Percentiles rank a stretch among this genome's conserved stretches.
These are phyloP conservation scores for Trematocara stigmaticum DNA, from an alignment of 2,113 vertebrate species.

Conservation along the genomic window DNA sequence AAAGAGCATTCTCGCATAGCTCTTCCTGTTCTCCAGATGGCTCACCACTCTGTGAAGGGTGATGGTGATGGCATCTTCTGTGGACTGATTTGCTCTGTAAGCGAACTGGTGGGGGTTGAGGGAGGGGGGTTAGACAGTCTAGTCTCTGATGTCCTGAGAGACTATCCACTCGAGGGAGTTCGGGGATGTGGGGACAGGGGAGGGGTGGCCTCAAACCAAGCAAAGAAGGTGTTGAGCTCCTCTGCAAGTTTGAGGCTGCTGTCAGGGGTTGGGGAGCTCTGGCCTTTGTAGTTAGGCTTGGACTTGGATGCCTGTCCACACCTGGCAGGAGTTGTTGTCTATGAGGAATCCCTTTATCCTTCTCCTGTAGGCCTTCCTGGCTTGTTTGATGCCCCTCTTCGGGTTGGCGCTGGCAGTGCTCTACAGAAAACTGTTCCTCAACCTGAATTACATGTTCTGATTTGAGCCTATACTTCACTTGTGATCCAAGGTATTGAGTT, in stretches of 20 bases:
- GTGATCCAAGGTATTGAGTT: background rate
- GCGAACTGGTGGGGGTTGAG: background rate
- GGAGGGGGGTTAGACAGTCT: fast-evolving
- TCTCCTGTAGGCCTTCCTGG: background rate
- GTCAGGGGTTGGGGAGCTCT: background rate
- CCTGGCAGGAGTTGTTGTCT: background rate
- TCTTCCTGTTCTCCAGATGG: background rate
- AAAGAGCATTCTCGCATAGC: background rate
- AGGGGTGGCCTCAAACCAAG: background rate
- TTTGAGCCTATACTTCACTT: background rate
- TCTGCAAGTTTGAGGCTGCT: background rate
- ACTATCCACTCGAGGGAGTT: background rate
- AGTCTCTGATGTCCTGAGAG: background rate
- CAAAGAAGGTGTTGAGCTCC: background rate
- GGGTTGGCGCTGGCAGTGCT: background rate
- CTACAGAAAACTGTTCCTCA: background rate
- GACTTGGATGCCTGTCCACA: background rate
- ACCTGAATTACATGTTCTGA: background rate
- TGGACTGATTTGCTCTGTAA: background rate
- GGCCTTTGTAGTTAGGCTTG: background rate
- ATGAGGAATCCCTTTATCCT: background rate
- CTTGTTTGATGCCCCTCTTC: background rate
- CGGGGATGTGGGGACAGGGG: fast-evolving
- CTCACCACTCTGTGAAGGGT: background rate
- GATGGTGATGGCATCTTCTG: background rate